Evolutionary conservation across 2,888 invertebrate species (phyloP).

Genomic region (Boloria euphrosyne): DNA sequence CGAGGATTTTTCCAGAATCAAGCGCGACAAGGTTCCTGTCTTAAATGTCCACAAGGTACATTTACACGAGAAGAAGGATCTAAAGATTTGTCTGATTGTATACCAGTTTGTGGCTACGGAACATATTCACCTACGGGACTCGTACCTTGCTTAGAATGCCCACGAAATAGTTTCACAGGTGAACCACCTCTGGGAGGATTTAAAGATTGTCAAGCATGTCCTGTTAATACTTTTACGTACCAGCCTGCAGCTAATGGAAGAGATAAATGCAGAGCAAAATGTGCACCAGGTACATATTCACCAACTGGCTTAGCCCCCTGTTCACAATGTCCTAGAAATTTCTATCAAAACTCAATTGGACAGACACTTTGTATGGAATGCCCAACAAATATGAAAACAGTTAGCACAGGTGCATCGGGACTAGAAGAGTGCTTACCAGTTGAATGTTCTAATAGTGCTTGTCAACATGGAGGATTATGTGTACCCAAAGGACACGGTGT

Average conservation of each 20-base stretch:
- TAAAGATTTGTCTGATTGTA: constrained; percentile 91
- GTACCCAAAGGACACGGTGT: constrained; percentile 94
- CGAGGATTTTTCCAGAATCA: constrained; percentile 96
- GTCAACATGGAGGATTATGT: constrained; percentile 95
- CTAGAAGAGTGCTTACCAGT: constrained; percentile 94
- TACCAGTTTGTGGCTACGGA: constrained; percentile 97
- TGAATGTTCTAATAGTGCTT: constrained; percentile 92
- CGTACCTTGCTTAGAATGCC: constrained; percentile 96
- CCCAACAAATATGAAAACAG: constrained; percentile 94
- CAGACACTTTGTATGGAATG: constrained; percentile 94
- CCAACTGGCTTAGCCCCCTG: constrained; percentile 97
- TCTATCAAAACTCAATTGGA: constrained; percentile 93
- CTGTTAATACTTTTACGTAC: constrained; percentile 93
- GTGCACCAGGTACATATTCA: constrained; percentile 94
- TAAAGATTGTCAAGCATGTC: constrained; percentile 96
- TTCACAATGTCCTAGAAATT: constrained; percentile 94
- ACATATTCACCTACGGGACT: constrained; percentile 97
- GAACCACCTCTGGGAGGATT: constrained; percentile 95
- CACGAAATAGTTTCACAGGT: constrained; percentile 93
- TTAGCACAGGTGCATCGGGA: constrained; percentile 88
- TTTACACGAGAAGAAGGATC: constrained; percentile 96
- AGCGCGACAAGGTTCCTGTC: constrained; percentile 94
- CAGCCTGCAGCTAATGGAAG: constrained; percentile 94
- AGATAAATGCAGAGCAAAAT: constrained; percentile 93
- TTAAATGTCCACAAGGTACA: constrained; percentile 95